Conservation (phyloP, 2,888 invertebrate genomes). For the Limnephilus auricula region DNA sequence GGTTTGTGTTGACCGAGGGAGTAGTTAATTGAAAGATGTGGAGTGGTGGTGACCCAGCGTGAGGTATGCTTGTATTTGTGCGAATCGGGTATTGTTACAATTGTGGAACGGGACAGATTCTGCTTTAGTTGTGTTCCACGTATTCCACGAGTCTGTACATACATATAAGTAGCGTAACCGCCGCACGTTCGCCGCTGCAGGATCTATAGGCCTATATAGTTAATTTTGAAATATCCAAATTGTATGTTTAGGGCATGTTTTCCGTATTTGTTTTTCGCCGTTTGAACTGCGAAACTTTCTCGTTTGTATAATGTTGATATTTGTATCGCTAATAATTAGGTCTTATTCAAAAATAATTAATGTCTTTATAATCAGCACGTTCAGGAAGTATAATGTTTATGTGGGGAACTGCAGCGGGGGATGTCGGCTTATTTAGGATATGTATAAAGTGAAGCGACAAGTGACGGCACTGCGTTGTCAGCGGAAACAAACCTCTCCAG, state of each 20-base stretch:
- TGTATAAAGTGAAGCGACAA: constrained; percentile 44
- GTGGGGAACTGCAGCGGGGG: constrained; percentile 22
- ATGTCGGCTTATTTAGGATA: constrained; percentile 45
- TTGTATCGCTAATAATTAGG: constrained; percentile 39
- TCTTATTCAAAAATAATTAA: constrained; percentile 40
- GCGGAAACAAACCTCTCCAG: background rate
- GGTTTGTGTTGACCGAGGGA: constrained; percentile 14
- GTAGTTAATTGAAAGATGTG: background rate
- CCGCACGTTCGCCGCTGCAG: constrained; percentile 61
- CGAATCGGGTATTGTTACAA: constrained; percentile 17
- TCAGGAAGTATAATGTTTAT: constrained; percentile 23
- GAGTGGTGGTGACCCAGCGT: background rate
- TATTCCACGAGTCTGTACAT: constrained; percentile 64
- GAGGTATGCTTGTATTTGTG: constrained; percentile 14
- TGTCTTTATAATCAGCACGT: constrained; percentile 35
- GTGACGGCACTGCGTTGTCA: constrained; percentile 27
- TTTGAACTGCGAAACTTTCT: constrained; percentile 13
- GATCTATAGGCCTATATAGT: constrained; percentile 39
- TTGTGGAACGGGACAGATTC: constrained; percentile 40
- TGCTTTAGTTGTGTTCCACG: constrained; percentile 63
- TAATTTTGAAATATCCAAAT: constrained; percentile 36
- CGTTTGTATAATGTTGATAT: constrained; percentile 17
- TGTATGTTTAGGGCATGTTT: constrained; percentile 32
- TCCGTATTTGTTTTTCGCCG: constrained; percentile 23
- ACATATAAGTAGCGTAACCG: constrained; percentile 57